A percentile compares a stretch with the other conserved stretches of the same genome.
Evolutionary conservation across 2,888 invertebrate genomes (phyloP).

Genomic region (Rhingia rostrata): DNA sequence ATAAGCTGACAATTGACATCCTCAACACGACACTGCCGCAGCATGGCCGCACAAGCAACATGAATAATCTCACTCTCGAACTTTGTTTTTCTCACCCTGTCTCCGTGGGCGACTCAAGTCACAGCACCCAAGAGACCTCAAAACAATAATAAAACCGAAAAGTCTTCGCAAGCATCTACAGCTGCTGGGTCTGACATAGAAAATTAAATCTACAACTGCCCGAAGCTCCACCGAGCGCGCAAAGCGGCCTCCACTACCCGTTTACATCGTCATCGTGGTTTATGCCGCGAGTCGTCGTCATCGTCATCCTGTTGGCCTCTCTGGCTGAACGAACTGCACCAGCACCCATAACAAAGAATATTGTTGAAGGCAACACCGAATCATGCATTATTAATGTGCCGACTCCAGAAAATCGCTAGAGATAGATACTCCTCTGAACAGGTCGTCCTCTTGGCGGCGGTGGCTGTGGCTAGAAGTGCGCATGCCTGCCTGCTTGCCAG

Average conservation of each 20-base stretch:
- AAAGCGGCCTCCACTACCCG: background rate
- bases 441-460: constrained; percentile 62
- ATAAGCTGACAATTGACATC: constrained; percentile 52
- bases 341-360: constrained; percentile 52
- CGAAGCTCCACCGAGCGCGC: background rate
- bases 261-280: constrained; percentile 32
- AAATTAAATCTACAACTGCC: constrained; percentile 48
- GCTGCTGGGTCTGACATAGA: constrained; percentile 58
- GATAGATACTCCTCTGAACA: constrained; percentile 44
- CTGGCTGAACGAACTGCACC: constrained; percentile 6
- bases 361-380: constrained; percentile 60
- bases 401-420: constrained; percentile 27
- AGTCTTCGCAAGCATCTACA: constrained; percentile 12
- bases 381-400: constrained; percentile 70
- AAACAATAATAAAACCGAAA: constrained; percentile 54
- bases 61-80: constrained; percentile 63
- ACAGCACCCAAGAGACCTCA: constrained; percentile 47
- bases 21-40: constrained; percentile 36
- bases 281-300: background rate
- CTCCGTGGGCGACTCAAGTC: constrained; percentile 58
- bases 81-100: constrained; percentile 65
- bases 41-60: constrained; percentile 37
- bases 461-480: constrained; percentile 37
- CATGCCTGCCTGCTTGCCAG: constrained; percentile 45
- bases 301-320: constrained; percentile 53